A percentile compares a stretch with the other conserved stretches of the same genome.
phyloP scores from a whole-genome alignment of 2,113 vertebrate genomes.

The Corythoichthys intestinalis region DNA sequence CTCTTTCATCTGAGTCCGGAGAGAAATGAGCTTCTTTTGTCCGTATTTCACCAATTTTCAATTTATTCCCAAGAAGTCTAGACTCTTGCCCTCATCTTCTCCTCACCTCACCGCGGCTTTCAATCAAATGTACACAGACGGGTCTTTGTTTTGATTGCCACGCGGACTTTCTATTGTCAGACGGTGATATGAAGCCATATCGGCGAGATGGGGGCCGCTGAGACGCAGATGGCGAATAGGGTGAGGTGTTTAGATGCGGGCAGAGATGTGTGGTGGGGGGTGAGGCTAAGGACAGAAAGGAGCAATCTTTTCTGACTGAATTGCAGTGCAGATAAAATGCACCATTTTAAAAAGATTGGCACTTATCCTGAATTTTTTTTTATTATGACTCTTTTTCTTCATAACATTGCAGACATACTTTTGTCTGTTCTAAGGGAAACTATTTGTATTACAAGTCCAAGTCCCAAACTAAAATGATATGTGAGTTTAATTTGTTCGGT shows the following conservation, averaged over 20 bases:
- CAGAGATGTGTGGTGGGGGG: slow-evolving; percentile 20
- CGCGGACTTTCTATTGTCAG: slow-evolving; percentile 32
- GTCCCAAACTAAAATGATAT: neutral
- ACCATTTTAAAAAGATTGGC: slow-evolving; percentile 24
- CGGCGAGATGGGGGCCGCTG: slow-evolving; percentile 14
- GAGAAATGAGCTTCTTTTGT: slow-evolving; percentile 42
- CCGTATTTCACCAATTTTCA: slow-evolving; percentile 22
- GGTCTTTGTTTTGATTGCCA: slow-evolving; percentile 47
- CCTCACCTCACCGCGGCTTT: slow-evolving; percentile 27
- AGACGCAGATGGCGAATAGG: slow-evolving; percentile 26
- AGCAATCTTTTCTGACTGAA: slow-evolving; percentile 31
- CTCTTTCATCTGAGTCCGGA: slow-evolving; percentile 21
- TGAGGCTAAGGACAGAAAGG: slow-evolving; percentile 20
- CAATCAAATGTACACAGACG: slow-evolving; percentile 36
- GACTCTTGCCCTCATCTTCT: slow-evolving; percentile 32
- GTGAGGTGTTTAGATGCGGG: slow-evolving; percentile 31
- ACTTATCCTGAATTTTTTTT: neutral
- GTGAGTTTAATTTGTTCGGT: neutral
- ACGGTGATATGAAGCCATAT: slow-evolving; percentile 38
- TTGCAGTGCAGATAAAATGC: slow-evolving; percentile 29
- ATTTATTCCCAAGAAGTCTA: slow-evolving; percentile 33
- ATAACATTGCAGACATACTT: neutral
- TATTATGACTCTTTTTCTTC: neutral
- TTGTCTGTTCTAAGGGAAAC: neutral
- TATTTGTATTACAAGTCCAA: neutral